Conservation (phyloP, 1,140 invertebrate genomes). For the Lordiphosa collinella region DNA sequence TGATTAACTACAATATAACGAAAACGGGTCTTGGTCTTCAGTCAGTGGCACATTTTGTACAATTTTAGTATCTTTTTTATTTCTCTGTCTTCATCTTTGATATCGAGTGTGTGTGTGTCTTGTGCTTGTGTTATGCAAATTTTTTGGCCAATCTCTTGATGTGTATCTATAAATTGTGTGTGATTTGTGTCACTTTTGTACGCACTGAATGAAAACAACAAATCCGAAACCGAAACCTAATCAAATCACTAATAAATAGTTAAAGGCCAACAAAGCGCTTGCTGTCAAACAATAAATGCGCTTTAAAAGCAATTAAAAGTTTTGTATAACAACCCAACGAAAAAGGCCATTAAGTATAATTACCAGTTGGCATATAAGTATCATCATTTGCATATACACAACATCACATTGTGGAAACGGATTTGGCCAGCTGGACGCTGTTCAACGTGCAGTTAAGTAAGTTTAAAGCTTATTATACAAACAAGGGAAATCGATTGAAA, state of each 20-base stretch:
- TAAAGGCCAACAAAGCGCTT: slow-evolving; percentile 53
- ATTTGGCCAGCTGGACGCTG: slow-evolving; percentile 16
- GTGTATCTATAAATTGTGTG: slow-evolving; percentile 41
- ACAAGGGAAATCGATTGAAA: not conserved
- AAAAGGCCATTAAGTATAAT: slow-evolving; percentile 51
- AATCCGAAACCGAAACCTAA: slow-evolving; percentile 17
- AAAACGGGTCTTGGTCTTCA: slow-evolving; percentile 23
- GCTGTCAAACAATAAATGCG: slow-evolving; percentile 57
- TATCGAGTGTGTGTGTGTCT: slow-evolving; percentile 23
- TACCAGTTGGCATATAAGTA: slow-evolving; percentile 49
- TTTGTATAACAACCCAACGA: slow-evolving; percentile 30
- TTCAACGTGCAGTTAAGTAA: slow-evolving; percentile 27
- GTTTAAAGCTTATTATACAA: slow-evolving; percentile 8
- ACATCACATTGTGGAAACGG: slow-evolving; percentile 16
- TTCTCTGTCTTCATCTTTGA: slow-evolving; percentile 9
- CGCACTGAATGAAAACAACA: slow-evolving; percentile 4
- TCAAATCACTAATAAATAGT: slow-evolving; percentile 40
- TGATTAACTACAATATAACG: slow-evolving; percentile 25
- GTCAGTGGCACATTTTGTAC: slow-evolving; percentile 7
- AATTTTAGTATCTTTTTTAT: not conserved
- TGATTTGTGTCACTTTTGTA: slow-evolving; percentile 50
- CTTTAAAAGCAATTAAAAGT: slow-evolving; percentile 66
- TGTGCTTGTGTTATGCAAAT: slow-evolving; percentile 42
- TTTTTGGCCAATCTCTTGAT: slow-evolving; percentile 13
- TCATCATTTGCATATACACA: slow-evolving; percentile 53